Percentiles rank a stretch among this genome's conserved stretches.
Evolutionary conservation across 2,797 vertebrate genomes (phyloP).

Genomic region (Nyctibius grandis): DNA sequence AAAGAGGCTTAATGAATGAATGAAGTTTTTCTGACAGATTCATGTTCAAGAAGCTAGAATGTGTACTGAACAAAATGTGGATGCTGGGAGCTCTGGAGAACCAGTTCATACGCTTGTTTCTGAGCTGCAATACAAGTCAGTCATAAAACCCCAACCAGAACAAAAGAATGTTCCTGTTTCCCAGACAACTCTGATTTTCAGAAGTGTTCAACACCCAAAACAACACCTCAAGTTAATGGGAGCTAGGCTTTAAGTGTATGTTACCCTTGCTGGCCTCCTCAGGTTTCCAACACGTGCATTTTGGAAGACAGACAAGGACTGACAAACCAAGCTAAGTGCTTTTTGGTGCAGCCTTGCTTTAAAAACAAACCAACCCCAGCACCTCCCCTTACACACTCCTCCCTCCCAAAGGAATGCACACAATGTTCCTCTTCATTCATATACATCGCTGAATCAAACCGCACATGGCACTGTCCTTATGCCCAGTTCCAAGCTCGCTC

Average conservation of each 20-base stretch:
- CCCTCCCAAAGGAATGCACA: not conserved
- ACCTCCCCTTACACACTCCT: not conserved
- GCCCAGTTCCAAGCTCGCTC: not conserved
- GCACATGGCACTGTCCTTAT: accelerated
- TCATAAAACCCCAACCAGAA: not conserved
- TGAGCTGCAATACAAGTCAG: not conserved
- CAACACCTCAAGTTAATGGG: not conserved
- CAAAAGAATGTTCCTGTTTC: not conserved
- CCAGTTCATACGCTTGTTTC: not conserved
- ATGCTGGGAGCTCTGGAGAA: not conserved
- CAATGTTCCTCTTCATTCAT: not conserved
- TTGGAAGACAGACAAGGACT: not conserved
- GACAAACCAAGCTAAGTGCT: not conserved
- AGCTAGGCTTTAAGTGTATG: not conserved
- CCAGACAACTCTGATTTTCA: not conserved
- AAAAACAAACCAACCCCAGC: not conserved
- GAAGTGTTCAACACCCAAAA: not conserved
- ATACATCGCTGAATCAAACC: not conserved
- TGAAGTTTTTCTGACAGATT: not conserved
- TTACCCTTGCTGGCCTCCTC: not conserved
- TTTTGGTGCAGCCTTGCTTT: not conserved
- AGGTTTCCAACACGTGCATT: not conserved
- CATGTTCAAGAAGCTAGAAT: not conserved
- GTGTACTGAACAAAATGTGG: not conserved
- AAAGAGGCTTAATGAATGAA: not conserved